Conservation (phyloP, 2,113 vertebrate genomes). For the Anguilla rostrata region DNA sequence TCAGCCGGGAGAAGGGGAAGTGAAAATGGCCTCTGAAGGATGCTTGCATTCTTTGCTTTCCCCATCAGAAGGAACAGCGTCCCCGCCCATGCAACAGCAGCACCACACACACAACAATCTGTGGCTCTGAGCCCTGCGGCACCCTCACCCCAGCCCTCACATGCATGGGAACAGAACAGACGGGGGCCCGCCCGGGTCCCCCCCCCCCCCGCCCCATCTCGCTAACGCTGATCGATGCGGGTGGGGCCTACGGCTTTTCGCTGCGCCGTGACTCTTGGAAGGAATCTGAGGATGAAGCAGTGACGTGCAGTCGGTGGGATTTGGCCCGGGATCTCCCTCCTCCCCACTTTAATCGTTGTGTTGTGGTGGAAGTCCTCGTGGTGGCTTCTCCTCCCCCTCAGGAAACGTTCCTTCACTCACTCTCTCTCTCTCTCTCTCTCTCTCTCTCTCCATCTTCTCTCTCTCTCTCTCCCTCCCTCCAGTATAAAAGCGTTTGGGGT, state of each 20-base stretch:
- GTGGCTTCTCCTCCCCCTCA: constrained; percentile 57
- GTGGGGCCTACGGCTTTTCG: constrained; percentile 37
- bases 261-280: constrained; percentile 29
- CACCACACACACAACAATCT: not conserved
- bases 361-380: constrained; percentile 52
- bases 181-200: not conserved
- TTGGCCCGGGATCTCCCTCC: constrained; percentile 22
- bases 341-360: constrained; percentile 57
- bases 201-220: not conserved
- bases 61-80: not conserved
- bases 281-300: constrained; percentile 37
- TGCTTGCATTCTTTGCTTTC: constrained; percentile 6
- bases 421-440: constrained; percentile 25
- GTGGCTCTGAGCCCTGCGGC: not conserved
- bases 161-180: not conserved
- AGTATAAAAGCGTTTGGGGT: constrained; percentile 60
- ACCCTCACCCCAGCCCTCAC: not conserved
- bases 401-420: constrained; percentile 37
- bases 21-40: not conserved
- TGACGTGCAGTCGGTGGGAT: not conserved
- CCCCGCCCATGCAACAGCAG: not conserved
- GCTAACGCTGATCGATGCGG: constrained; percentile 46
- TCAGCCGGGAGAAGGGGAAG: not conserved
- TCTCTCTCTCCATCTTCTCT: not conserved
- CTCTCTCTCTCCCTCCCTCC: constrained; percentile 25